These are phyloP conservation scores for Parazoanthus atlanticus DNA, from an alignment of 92 coral and sea anemone genomes.

Conservation along the genomic window DNA sequence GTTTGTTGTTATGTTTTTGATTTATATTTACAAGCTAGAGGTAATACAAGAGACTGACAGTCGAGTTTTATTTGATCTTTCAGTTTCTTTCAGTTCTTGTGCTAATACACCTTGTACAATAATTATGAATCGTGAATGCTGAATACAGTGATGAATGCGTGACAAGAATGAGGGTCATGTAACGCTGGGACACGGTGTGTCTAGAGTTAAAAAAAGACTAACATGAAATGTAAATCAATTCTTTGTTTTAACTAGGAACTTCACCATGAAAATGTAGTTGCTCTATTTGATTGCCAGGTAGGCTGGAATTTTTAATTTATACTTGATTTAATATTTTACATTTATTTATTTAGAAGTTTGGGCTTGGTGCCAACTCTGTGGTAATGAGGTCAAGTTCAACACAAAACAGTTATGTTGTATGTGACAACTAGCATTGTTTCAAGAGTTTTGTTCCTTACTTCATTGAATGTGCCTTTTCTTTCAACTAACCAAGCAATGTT, in stretches of 20 bases:
- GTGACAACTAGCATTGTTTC: too few relatives aligned
- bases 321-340: background rate
- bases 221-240: background rate
- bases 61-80: background rate
- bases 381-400: background rate
- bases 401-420: too few relatives aligned
- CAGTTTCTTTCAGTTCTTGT: background rate
- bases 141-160: background rate
- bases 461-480: too few relatives aligned
- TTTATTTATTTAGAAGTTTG: background rate
- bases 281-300: constrained; percentile 94
- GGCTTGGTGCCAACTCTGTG: background rate
- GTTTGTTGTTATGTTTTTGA: background rate
- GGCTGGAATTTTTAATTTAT: background rate
- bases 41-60: too few relatives aligned
- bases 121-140: too few relatives aligned
- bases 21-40: background rate
- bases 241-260: constrained; percentile 69
- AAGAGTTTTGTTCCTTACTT: too few relatives aligned
- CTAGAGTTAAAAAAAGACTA: background rate
- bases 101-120: too few relatives aligned
- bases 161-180: background rate
- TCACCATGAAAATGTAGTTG: constrained; percentile 94
- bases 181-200: background rate
- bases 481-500: too few relatives aligned